A percentile compares a stretch with the other conserved stretches of the same genome.
Conservation (phyloP, 2,113 vertebrate genomes). For the Pterocles gutturalis region DNA sequence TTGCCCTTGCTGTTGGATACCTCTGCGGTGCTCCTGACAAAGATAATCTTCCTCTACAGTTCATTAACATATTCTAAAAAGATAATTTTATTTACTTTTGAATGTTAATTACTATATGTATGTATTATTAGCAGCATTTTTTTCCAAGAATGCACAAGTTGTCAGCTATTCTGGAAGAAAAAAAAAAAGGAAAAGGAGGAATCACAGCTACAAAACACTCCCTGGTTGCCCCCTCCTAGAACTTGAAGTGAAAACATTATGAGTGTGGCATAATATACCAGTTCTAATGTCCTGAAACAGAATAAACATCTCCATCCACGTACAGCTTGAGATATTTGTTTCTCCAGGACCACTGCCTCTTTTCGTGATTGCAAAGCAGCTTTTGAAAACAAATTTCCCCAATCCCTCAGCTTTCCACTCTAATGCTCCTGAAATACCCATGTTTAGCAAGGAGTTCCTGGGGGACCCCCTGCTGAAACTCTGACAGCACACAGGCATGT, state of each 20-base stretch:
- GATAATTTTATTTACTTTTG: neutral
- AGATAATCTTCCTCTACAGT: neutral
- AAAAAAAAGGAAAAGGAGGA: neutral
- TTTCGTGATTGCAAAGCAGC: neutral
- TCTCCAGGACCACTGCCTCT: neutral
- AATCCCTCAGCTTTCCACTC: neutral
- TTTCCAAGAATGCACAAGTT: neutral
- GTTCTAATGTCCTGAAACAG: neutral
- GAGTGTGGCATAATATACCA: neutral
- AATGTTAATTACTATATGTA: neutral
- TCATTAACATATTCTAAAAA: neutral
- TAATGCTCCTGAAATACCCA: neutral
- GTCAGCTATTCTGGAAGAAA: neutral
- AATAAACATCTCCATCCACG: neutral
- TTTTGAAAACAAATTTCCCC: conserved; percentile 3
- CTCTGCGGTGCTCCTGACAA: conserved; percentile 5
- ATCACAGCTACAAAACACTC: neutral
- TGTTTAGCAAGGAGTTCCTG: neutral
- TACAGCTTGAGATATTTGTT: neutral
- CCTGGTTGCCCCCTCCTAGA: neutral
- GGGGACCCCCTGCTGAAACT: neutral
- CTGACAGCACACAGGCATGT: neutral
- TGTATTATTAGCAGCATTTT: neutral
- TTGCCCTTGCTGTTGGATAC: neutral
- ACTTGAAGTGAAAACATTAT: neutral